These are phyloP conservation scores for Phortica magna DNA, from an alignment of 2,888 invertebrate genomes.

Conservation along the genomic window DNA sequence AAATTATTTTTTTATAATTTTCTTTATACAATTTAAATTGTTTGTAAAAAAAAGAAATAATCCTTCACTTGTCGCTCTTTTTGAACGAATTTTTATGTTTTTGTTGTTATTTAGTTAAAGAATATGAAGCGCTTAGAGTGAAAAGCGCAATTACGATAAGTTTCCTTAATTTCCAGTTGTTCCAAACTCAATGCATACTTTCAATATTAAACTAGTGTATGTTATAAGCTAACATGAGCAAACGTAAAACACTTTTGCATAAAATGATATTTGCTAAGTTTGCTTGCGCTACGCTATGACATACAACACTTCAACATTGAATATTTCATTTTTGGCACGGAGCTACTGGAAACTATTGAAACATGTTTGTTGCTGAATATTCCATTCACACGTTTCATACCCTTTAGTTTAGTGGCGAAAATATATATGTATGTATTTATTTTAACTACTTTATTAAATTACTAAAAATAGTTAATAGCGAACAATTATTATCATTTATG, in stretches of 20 bases:
- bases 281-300: no score
- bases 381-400: neutral
- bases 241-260: no score
- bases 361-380: neutral
- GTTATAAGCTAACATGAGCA: no score
- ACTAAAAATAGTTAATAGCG: slow-evolving; percentile 37
- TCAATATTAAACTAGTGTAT: no score
- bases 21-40: neutral
- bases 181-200: no score
- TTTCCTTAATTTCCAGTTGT: no score
- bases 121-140: neutral
- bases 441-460: slow-evolving; percentile 36
- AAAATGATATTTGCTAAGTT: no score
- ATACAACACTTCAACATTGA: no score
- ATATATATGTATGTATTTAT: neutral
- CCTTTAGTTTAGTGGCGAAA: no score
- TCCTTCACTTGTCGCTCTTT: neutral
- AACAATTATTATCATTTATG: slow-evolving; percentile 39
- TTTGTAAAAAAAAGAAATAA: neutral
- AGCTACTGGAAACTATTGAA: no score
- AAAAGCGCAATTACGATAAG: no score
- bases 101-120: slow-evolving; percentile 14
- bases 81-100: neutral
- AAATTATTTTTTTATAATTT: neutral
- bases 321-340: no score